Percentiles rank a stretch among this genome's conserved stretches.
These are phyloP conservation scores for Dendrocincla tyrannina DNA, from an alignment of 2,797 vertebrate species.

Conservation along the genomic window DNA sequence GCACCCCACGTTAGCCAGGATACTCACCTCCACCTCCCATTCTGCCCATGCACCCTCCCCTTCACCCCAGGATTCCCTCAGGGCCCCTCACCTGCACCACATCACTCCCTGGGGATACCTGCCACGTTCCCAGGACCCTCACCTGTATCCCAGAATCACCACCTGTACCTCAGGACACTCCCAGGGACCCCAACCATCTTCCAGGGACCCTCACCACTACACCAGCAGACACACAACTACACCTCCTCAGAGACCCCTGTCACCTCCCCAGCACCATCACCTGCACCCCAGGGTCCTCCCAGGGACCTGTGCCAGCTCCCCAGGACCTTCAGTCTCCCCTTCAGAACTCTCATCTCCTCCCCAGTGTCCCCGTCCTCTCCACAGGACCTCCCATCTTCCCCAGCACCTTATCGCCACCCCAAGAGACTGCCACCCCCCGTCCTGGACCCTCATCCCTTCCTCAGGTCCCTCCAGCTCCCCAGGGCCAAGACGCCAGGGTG, in stretches of 20 bases:
- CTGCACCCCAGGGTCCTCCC: fast-evolving
- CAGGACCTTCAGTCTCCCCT: not conserved
- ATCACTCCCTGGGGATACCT: no score
- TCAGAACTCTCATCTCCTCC: not conserved
- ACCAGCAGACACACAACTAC: no score
- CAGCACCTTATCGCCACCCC: not conserved
- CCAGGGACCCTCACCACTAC: not conserved
- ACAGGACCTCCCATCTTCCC: no score
- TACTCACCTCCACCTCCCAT: not conserved
- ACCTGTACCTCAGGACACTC: not conserved
- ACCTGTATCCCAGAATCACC: not conserved
- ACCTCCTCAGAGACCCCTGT: not conserved
- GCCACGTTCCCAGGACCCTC: not conserved
- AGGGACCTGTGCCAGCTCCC: not conserved
- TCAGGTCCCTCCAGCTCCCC: not conserved
- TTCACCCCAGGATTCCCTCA: not conserved
- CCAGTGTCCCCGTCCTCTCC: not conserved
- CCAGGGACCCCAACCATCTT: not conserved
- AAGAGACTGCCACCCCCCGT: no score
- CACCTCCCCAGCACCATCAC: not conserved
- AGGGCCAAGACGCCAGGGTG: fast-evolving
- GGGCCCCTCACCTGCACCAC: not conserved
- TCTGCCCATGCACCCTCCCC: no score
- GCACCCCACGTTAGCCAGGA: not conserved
- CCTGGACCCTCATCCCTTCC: no score